Conservation (phyloP, 2,113 vertebrate species). For the Siniperca chuatsi region DNA sequence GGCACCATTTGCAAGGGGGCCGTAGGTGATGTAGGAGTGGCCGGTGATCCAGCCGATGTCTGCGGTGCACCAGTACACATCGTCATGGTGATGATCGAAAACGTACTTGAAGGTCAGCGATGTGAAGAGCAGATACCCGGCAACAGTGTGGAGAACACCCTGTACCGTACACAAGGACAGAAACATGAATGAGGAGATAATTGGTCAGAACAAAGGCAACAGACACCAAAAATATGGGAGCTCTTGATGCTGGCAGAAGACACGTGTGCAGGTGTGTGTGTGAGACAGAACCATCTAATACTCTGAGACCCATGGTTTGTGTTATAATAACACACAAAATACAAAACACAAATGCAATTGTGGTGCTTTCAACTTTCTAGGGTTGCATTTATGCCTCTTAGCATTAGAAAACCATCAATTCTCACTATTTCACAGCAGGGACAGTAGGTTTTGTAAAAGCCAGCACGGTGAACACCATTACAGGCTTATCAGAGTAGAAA, state of each 20-base stretch:
- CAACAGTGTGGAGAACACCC: constrained; percentile 87
- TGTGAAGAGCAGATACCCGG: constrained; percentile 87
- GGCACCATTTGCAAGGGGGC: constrained; percentile 85
- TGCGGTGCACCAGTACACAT: constrained; percentile 88
- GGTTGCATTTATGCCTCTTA: constrained; percentile 17
- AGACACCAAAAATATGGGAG: background rate
- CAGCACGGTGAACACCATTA: constrained; percentile 29
- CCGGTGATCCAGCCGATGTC: constrained; percentile 89
- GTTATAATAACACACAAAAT: constrained; percentile 1
- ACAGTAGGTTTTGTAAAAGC: constrained; percentile 6
- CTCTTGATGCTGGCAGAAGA: background rate
- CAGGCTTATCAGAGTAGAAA: constrained; percentile 21
- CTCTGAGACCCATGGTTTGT: background rate
- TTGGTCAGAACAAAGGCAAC: constrained; percentile 1
- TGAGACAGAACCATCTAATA: background rate
- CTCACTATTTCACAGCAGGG: background rate
- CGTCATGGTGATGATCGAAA: constrained; percentile 83
- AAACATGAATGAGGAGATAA: background rate
- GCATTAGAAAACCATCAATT: constrained; percentile 9
- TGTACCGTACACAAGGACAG: constrained; percentile 38
- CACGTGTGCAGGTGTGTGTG: background rate
- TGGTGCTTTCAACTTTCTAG: background rate
- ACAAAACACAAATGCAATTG: background rate
- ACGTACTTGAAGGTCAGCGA: constrained; percentile 86
- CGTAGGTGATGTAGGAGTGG: constrained; percentile 87